A percentile compares a stretch with the other conserved stretches of the same genome.
Conservation (phyloP, 2,888 invertebrate genomes). For the Volucella inflata region DNA sequence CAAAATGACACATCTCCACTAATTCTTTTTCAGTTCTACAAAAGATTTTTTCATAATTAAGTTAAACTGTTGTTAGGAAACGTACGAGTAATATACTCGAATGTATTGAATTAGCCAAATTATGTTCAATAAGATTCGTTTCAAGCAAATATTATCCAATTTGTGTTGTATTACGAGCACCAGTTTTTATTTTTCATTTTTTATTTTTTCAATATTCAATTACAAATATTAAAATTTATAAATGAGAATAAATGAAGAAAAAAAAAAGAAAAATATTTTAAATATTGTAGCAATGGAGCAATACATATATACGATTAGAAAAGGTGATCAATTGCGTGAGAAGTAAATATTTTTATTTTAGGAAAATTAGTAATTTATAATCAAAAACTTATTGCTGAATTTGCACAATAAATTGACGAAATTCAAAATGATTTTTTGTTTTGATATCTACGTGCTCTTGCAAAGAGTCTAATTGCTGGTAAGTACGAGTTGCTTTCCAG, state of each 20-base stretch:
- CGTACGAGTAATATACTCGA: too few relatives aligned
- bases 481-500: too few relatives aligned
- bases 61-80: too few relatives aligned
- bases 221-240: neutral
- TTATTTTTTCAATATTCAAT: slow-evolving; percentile 48
- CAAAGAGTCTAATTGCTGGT: too few relatives aligned
- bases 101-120: too few relatives aligned
- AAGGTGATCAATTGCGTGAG: slow-evolving; percentile 22
- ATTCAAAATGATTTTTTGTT: slow-evolving; percentile 15
- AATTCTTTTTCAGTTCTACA: too few relatives aligned
- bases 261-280: slow-evolving; percentile 16
- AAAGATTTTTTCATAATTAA: too few relatives aligned
- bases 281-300: slow-evolving; percentile 60
- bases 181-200: slow-evolving; percentile 30
- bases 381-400: slow-evolving; percentile 74
- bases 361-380: slow-evolving; percentile 71
- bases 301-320: slow-evolving; percentile 35
- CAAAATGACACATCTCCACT: too few relatives aligned
- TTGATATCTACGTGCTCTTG: neutral
- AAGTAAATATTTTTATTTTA: slow-evolving; percentile 47
- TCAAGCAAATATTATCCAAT: slow-evolving; percentile 37
- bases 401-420: slow-evolving; percentile 76
- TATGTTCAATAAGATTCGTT: neutral
- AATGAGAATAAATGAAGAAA: neutral
- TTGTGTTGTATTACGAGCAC: slow-evolving; percentile 42